Percentiles rank a stretch among this genome's conserved stretches.
phyloP scores from a whole-genome alignment of 2,888 invertebrate genomes.

The Achlya flavicornis region DNA sequence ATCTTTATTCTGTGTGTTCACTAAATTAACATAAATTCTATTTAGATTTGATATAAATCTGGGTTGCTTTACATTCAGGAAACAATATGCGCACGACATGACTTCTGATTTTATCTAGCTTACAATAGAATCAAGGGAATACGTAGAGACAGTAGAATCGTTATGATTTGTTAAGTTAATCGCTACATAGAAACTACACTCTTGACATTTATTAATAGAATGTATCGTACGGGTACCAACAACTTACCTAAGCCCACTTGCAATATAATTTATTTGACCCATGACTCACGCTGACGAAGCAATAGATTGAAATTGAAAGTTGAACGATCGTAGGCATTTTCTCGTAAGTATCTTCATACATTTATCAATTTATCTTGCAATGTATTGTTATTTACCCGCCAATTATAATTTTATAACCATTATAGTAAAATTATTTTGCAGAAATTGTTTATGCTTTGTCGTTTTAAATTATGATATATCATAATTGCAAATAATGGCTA shows the following conservation, averaged over 20 bases:
- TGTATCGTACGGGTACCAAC: background rate
- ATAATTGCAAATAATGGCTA: constrained; percentile 7
- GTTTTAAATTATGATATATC: background rate
- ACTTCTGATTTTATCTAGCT: constrained; percentile 1
- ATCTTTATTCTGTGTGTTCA: constrained; percentile 66
- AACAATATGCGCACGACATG: constrained; percentile 5
- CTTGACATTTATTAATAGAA: background rate
- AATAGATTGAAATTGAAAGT: background rate
- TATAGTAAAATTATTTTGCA: constrained; percentile 8
- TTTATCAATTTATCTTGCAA: background rate
- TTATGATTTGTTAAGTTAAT: background rate
- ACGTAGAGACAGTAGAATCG: background rate
- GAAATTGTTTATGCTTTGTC: constrained; percentile 6
- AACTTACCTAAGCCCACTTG: background rate
- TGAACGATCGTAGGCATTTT: background rate
- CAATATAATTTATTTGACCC: constrained; percentile 25
- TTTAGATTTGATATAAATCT: constrained; percentile 62
- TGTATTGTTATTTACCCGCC: background rate
- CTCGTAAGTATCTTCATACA: background rate
- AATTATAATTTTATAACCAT: constrained; percentile 17
- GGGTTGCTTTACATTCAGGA: constrained; percentile 25
- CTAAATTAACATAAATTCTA: constrained; percentile 74
- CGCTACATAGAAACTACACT: too few species aligned
- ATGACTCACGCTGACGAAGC: background rate
- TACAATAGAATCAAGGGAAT: background rate